Evolutionary conservation across 2,888 invertebrate species (phyloP).

Genomic region (Yponomeuta plumbellus): DNA sequence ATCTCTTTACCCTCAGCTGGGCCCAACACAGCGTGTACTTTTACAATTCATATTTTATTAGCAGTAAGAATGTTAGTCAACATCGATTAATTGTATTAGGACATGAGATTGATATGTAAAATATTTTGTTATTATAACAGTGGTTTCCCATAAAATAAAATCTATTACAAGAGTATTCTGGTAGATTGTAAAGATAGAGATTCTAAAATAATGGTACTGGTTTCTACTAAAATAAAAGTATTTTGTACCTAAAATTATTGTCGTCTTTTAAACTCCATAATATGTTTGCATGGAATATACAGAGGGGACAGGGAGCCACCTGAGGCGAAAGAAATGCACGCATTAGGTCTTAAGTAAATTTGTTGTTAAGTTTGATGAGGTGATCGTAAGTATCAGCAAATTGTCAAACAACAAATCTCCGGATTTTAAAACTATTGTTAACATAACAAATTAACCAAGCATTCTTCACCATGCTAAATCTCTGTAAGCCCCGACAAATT

Average conservation of each 20-base stretch:
- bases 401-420: no score
- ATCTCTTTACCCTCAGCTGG: no score
- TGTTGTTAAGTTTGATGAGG: conserved; percentile 15
- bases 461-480: conserved; percentile 10
- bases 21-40: no score
- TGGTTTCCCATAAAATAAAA: not conserved
- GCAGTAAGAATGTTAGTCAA: not conserved
- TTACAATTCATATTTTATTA: not conserved
- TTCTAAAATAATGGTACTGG: no score
- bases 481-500: not conserved
- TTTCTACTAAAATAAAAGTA: no score
- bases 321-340: not conserved
- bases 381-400: no score
- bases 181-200: no score
- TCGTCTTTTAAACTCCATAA: not conserved
- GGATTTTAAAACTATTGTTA: conserved; percentile 15
- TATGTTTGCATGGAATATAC: not conserved
- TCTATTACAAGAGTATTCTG: no score
- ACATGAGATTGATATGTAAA: no score
- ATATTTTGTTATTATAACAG: not conserved
- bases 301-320: not conserved
- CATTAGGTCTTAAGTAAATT: not conserved
- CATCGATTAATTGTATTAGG: not conserved
- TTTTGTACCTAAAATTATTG: not conserved
- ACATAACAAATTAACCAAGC: conserved; percentile 25